These are phyloP conservation scores for Petrosia ficiformis DNA, from an alignment of 37 sponge, comb jelly and placozoan species.

Conservation along the genomic window DNA sequence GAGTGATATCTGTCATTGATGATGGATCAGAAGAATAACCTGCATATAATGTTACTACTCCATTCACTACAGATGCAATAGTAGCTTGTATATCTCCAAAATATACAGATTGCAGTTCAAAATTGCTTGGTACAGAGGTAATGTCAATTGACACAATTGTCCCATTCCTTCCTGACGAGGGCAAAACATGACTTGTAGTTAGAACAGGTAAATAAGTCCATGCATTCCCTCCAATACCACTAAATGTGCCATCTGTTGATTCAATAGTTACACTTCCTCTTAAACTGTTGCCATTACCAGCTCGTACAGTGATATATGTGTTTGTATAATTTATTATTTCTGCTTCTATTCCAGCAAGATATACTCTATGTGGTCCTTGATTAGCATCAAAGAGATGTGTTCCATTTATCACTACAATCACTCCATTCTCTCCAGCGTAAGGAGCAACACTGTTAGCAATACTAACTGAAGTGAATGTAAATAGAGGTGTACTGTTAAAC, in stretches of 20 bases:
- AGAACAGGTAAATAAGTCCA: constrained; percentile 62
- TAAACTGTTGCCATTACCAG: constrained; percentile 5
- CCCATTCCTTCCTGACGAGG: constrained; percentile 60
- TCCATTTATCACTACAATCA: constrained; percentile 49
- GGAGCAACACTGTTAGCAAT: constrained; percentile 25
- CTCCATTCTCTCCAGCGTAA: constrained; percentile 29
- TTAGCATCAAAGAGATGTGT: constrained; percentile 32
- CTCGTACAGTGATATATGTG: constrained; percentile 16
- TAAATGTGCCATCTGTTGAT: constrained; percentile 1
- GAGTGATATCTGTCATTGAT: constrained; percentile 5
- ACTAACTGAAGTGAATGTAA: constrained; percentile 29
- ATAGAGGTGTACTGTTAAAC: not conserved
- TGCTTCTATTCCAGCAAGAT: constrained; percentile 36
- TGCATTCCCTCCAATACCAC: constrained; percentile 33
- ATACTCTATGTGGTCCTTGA: not conserved
- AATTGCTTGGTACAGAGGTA: not conserved
- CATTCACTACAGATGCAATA: not conserved
- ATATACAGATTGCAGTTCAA: constrained; percentile 2
- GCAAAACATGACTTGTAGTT: constrained; percentile 20
- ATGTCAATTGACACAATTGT: constrained; percentile 50
- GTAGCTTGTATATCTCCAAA: constrained; percentile 17
- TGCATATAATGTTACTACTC: constrained; percentile 18
- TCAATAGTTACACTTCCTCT: constrained; percentile 34
- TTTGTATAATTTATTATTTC: constrained; percentile 1
- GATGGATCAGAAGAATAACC: constrained; percentile 1